Evolutionary conservation across 2,113 vertebrate genomes (phyloP).

Genomic region (Calyptommatus sinebrachiatus): DNA sequence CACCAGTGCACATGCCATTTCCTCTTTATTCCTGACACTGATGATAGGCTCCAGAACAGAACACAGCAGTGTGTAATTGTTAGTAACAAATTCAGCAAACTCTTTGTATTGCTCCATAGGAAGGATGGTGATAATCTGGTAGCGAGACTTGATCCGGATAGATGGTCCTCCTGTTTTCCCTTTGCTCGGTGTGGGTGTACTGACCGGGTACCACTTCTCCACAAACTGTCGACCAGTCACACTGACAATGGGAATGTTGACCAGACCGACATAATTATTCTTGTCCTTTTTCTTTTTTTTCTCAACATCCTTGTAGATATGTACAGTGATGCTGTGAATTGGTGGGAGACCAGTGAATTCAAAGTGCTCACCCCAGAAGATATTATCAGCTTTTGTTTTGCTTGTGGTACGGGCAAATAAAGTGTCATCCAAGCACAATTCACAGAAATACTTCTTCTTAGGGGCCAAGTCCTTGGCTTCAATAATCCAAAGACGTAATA

Average conservation of each 20-base stretch:
- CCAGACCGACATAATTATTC: slow-evolving; percentile 93
- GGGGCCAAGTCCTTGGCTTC: slow-evolving; percentile 95
- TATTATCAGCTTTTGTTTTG: slow-evolving; percentile 89
- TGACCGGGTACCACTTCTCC: slow-evolving; percentile 96
- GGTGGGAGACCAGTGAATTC: slow-evolving; percentile 86
- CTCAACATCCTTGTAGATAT: slow-evolving; percentile 93
- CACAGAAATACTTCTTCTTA: slow-evolving; percentile 97
- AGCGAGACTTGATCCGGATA: slow-evolving; percentile 92
- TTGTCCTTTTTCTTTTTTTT: slow-evolving; percentile 98
- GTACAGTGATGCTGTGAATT: slow-evolving; percentile 87
- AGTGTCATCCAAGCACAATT: slow-evolving; percentile 95
- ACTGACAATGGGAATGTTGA: slow-evolving; percentile 86
- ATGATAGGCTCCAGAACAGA: slow-evolving; percentile 94
- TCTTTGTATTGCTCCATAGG: slow-evolving; percentile 99
- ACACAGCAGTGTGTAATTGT: slow-evolving; percentile 89
- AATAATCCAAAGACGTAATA: slow-evolving; percentile 94
- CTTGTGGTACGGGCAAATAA: slow-evolving; percentile 95
- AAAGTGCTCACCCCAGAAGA: slow-evolving; percentile 98
- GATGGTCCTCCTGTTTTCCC: slow-evolving; percentile 87
- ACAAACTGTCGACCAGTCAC: slow-evolving; percentile 91
- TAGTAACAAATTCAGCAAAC: slow-evolving; percentile 95
- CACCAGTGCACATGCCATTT: slow-evolving; percentile 93
- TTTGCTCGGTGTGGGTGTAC: slow-evolving; percentile 91
- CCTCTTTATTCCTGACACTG: slow-evolving; percentile 94
- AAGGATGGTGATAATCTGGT: slow-evolving; percentile 91